Evolutionary conservation across 2,113 vertebrate species (phyloP).

Genomic region (Equus przewalskii): DNA sequence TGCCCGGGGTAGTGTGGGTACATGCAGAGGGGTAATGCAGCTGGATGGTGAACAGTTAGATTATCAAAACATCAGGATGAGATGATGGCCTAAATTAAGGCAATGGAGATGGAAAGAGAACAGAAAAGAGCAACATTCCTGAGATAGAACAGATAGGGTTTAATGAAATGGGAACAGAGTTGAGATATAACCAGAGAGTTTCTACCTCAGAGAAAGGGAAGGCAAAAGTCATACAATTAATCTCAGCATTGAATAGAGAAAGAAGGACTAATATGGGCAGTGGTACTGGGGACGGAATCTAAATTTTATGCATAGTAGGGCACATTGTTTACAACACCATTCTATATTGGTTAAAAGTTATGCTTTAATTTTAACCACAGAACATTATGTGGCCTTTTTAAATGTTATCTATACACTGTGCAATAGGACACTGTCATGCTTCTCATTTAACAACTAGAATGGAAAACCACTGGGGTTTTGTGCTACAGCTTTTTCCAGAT

Average conservation of each 20-base stretch:
- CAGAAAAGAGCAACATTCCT: neutral
- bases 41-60: neutral
- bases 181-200: neutral
- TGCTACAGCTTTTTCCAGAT: neutral
- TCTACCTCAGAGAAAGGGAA: neutral
- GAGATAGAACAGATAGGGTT: neutral
- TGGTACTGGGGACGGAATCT: neutral
- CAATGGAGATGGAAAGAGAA: neutral
- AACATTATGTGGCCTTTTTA: neutral
- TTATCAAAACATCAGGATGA: constrained; percentile 8
- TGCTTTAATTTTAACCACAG: neutral
- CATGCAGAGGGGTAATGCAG: neutral
- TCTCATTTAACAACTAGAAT: constrained; percentile 3
- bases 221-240: neutral
- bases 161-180: neutral
- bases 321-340: neutral
- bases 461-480: neutral
- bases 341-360: neutral
- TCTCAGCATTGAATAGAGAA: neutral
- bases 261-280: neutral
- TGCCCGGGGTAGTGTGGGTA: neutral
- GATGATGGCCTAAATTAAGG: neutral
- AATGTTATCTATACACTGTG: neutral
- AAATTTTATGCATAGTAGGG: neutral
- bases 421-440: neutral